Conservation (phyloP, 2,113 vertebrate genomes). For the Ellobius talpinus region DNA sequence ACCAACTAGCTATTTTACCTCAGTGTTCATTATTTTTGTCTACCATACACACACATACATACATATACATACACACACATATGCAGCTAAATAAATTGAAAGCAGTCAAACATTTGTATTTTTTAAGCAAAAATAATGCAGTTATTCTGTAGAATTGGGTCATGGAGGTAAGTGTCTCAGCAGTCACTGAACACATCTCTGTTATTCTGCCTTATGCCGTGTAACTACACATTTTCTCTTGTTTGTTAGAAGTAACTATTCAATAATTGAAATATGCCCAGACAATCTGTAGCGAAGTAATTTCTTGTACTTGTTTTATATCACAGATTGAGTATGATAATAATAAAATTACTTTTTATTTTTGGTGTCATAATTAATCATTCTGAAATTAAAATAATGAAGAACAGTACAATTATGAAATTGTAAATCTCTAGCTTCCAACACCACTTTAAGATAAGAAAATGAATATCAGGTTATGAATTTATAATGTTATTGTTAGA, state of each 20-base stretch:
- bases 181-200: not conserved
- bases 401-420: not conserved
- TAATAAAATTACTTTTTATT: not conserved
- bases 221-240: not conserved
- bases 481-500: not conserved
- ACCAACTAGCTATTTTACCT: not conserved
- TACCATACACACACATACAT: not conserved
- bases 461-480: not conserved
- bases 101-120: not conserved
- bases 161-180: not conserved
- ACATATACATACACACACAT: no score
- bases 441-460: not conserved
- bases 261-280: conserved; percentile 14
- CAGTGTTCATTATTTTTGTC: not conserved
- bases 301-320: not conserved
- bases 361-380: not conserved
- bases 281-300: not conserved
- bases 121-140: not conserved
- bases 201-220: not conserved
- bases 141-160: not conserved
- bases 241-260: not conserved
- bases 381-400: conserved; percentile 40
- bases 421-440: not conserved
- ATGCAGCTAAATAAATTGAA: not conserved
- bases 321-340: not conserved